phyloP scores from a whole-genome alignment of 2,797 vertebrate species.

The Kryptolebias ocellatus region DNA sequence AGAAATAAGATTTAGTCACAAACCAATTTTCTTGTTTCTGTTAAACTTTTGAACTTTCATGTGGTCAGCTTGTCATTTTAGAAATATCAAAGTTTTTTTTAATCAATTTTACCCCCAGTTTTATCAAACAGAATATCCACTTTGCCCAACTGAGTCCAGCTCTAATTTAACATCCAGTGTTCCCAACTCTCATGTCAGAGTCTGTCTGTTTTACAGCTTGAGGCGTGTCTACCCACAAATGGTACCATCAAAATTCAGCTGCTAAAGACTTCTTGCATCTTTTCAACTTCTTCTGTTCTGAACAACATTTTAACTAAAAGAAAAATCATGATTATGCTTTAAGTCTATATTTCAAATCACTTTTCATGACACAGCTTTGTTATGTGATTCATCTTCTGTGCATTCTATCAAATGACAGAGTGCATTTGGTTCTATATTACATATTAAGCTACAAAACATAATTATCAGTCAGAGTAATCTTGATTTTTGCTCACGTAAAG shows the following conservation, averaged over 20 bases:
- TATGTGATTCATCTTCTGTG: too few relatives aligned
- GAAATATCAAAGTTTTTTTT: neutral
- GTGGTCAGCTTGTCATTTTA: neutral
- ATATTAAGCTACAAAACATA: neutral
- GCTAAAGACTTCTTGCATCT: neutral
- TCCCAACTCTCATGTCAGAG: neutral
- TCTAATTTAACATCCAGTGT: neutral
- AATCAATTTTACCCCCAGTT: neutral
- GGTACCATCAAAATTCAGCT: neutral
- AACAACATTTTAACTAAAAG: too few relatives aligned
- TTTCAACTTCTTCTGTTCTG: neutral
- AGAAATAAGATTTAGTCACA: constrained; percentile 1
- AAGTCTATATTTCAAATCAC: too few relatives aligned
- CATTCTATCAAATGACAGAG: too few relatives aligned
- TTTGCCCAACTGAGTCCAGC: neutral
- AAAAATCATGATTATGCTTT: too few relatives aligned
- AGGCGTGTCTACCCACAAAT: neutral
- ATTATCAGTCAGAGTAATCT: neutral
- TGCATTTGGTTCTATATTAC: neutral
- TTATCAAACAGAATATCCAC: neutral
- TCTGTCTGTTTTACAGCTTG: neutral
- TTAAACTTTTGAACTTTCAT: neutral
- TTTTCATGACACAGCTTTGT: too few relatives aligned
- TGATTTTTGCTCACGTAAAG: neutral
- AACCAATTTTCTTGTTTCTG: neutral